Evolutionary conservation across 2,888 invertebrate genomes (phyloP).

Genomic region (Agriopis marginaria): DNA sequence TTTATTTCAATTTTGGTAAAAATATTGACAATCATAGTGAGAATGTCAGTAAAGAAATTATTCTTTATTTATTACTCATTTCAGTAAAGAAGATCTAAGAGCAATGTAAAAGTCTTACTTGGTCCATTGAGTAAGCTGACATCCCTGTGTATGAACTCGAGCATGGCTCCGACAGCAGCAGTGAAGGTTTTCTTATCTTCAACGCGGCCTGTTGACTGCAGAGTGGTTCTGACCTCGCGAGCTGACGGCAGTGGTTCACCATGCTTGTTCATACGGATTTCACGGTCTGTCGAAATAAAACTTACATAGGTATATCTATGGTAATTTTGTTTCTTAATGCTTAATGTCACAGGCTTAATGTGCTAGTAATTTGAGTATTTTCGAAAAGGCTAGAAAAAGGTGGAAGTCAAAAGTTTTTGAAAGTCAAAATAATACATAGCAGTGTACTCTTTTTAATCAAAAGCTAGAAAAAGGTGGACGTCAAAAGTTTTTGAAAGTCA

Average conservation of each 20-base stretch:
- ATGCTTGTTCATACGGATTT: slow-evolving; percentile 57
- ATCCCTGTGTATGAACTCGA: slow-evolving; percentile 68
- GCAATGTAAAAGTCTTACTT: slow-evolving; percentile 51
- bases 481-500: no score
- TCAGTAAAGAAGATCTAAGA: no score
- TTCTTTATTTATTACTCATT: background rate
- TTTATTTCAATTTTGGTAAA: background rate
- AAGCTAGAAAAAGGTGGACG: no score
- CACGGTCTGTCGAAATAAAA: slow-evolving; percentile 48
- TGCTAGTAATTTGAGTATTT: no score
- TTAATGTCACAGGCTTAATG: no score
- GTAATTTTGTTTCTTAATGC: no score
- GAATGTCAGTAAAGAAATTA: background rate
- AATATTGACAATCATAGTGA: background rate
- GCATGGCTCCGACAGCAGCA: slow-evolving; percentile 60
- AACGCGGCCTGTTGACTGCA: slow-evolving; percentile 66
- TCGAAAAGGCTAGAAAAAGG: no score
- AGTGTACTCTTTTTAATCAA: no score
- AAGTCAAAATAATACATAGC: no score
- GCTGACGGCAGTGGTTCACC: slow-evolving; percentile 66
- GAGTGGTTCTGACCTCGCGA: slow-evolving; percentile 63
- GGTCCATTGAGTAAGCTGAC: slow-evolving; percentile 65
- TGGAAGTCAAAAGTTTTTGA: no score
- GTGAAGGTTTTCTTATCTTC: slow-evolving; percentile 60
- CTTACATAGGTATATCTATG: no score